Percentiles rank a stretch among this genome's conserved stretches.
These are phyloP conservation scores for Vanessa cardui DNA, from an alignment of 2,888 invertebrate species.

Conservation along the genomic window DNA sequence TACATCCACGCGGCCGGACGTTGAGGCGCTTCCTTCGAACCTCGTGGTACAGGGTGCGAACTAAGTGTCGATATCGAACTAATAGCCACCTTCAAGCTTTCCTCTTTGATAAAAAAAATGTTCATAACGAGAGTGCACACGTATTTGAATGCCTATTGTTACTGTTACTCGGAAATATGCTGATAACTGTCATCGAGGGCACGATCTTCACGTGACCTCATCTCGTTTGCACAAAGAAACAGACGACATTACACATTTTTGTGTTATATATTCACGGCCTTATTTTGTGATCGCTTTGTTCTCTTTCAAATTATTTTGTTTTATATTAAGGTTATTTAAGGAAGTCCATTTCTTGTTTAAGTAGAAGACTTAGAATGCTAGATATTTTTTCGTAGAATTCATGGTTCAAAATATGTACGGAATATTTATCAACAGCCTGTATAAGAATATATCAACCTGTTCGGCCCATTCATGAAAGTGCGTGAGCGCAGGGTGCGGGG, in stretches of 20 bases:
- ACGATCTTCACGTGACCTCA: conserved; percentile 56
- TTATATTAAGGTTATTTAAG: no score
- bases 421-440: conserved; percentile 64
- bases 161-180: conserved; percentile 48
- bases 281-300: conserved; percentile 5
- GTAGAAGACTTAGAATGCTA: no score
- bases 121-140: conserved; percentile 20
- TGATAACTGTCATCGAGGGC: conserved; percentile 56
- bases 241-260: conserved; percentile 61
- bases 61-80: conserved; percentile 13
- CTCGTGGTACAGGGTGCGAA: conserved; percentile 68
- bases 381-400: no score
- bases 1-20: conserved; percentile 83
- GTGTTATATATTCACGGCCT: conserved; percentile 32
- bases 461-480: conserved; percentile 83
- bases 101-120: conserved; percentile 3
- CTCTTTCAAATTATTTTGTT: not conserved
- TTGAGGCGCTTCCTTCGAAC: conserved; percentile 81
- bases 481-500: conserved; percentile 83
- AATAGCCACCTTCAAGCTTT: conserved; percentile 6
- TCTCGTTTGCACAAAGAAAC: conserved; percentile 64
- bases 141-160: conserved; percentile 45
- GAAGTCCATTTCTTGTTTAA: no score
- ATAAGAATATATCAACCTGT: conserved; percentile 78
- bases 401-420: no score